Evolutionary conservation across 2,113 vertebrate genomes (phyloP), one percentile per base, ranked within the genome.

Genomic region (Laticauda laticaudata): DNA sequence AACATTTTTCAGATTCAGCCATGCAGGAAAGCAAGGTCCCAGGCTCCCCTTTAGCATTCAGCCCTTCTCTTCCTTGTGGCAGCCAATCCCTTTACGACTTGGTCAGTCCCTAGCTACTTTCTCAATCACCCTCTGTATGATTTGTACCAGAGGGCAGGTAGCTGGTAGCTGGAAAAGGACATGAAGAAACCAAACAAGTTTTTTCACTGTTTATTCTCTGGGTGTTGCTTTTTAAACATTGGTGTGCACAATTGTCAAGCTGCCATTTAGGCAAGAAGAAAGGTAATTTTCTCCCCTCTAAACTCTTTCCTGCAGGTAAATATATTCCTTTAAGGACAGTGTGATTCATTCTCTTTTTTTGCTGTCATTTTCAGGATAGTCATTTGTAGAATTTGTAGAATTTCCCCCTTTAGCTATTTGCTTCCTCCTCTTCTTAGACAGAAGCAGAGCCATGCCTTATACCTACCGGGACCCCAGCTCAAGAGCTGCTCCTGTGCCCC

Each of bases 381-480:
- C 29, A 61, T 43, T 56, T 92, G 85, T 55, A 93, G 43, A 10
- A n/a, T 87, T 54, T n/a, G 59, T 54, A 93, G 51, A 9, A 24
- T 87, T 55, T 26, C 29, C 81, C 61, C 48, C 69, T 48, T 15
- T 81, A 7, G 10, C 0, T 48, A 20, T 86, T 56, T 2, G 0
- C 21, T 81, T 48, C 6, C 9, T 5, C 11, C 87, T 23, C 21
- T 55, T 39, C 6, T 21, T 11, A 0, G 8, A 48, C 10, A 75
- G 45, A 86, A 56, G 15, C n/a, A 86, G 20, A 97, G 91, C 59
- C 92, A 99, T 99, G 99, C 98, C 98, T 48, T 96, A 97, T 93
- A 90, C 96, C 29, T 93, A 94, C 91, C 85, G 5, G 95, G 96
- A 97, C 94, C 92, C 94, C 0, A 93, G 95, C 88, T 95, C 97